Percentiles rank a stretch among this genome's conserved stretches.
phyloP scores from a whole-genome alignment of 2,797 vertebrate genomes.

The Anguilla megastoma region DNA sequence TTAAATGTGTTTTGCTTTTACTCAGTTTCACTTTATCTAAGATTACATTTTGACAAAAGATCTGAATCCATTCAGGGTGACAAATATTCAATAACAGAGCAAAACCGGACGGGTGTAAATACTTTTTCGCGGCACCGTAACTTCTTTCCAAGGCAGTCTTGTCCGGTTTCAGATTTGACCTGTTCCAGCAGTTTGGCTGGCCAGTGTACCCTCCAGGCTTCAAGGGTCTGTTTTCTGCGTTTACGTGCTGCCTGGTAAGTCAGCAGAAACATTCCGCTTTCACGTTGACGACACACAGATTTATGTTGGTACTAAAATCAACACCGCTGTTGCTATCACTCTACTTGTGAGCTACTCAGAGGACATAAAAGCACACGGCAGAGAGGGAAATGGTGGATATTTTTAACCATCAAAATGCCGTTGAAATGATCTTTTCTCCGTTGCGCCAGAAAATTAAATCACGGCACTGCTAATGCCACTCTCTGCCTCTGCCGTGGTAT shows the following conservation, averaged over 20 bases:
- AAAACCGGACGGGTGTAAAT: no score
- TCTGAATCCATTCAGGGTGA: no score
- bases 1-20: no score
- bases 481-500: neutral
- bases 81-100: no score
- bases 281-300: neutral
- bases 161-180: neutral
- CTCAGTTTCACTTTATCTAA: no score
- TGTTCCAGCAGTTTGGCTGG: neutral
- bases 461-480: neutral
- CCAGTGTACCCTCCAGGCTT: neutral
- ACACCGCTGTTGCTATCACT: neutral
- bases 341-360: constrained; percentile 3
- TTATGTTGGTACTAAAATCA: constrained; percentile 1
- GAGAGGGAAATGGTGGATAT: neutral
- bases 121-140: no score
- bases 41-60: no score
- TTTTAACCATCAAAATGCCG: neutral
- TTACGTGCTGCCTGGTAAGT: neutral
- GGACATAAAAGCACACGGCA: neutral
- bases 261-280: constrained; percentile 8
- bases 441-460: neutral
- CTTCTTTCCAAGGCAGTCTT: neutral
- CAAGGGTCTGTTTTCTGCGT: neutral
- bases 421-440: neutral